Percentiles rank a stretch among this genome's conserved stretches.
Conservation (phyloP, 2,888 invertebrate genomes). For the Pimpla rufipes region DNA sequence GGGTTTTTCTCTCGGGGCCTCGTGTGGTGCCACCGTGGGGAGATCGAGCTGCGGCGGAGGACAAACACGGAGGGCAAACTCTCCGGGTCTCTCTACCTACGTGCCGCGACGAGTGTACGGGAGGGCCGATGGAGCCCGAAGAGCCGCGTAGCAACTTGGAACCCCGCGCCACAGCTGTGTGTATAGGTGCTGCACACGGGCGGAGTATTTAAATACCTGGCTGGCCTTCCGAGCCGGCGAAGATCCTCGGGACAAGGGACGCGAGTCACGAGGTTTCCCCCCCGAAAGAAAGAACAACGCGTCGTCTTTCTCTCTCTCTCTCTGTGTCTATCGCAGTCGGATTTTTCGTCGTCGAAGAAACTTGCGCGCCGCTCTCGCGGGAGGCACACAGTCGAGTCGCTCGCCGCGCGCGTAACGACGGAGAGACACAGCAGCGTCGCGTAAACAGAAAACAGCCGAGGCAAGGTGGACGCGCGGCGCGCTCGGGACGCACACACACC, state of each 20-base stretch:
- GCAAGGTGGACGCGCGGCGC: constrained; percentile 35
- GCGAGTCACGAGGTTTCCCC: constrained; percentile 19
- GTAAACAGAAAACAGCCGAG: constrained; percentile 25
- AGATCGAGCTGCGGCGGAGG: background rate
- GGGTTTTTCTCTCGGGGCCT: too few species aligned
- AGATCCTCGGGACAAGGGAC: constrained; percentile 19
- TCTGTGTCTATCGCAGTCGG: background rate
- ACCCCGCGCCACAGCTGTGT: background rate
- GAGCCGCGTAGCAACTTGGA: constrained; percentile 17
- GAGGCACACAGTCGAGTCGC: background rate
- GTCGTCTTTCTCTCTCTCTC: background rate
- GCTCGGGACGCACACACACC: background rate
- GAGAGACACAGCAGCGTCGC: constrained; percentile 1
- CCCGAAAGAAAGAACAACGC: constrained; percentile 6
- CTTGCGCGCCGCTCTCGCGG: too few species aligned
- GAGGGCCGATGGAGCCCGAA: background rate
- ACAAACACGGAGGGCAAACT: background rate
- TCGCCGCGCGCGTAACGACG: background rate
- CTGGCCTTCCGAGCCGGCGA: background rate
- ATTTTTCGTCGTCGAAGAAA: background rate
- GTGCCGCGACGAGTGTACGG: background rate
- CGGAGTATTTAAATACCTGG: constrained; percentile 25
- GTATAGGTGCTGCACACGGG: background rate
- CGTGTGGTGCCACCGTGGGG: too few species aligned
- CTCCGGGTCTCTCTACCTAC: too few species aligned